Conservation (phyloP, 2,113 vertebrate genomes). For the Gnathonemus longibarbis region DNA sequence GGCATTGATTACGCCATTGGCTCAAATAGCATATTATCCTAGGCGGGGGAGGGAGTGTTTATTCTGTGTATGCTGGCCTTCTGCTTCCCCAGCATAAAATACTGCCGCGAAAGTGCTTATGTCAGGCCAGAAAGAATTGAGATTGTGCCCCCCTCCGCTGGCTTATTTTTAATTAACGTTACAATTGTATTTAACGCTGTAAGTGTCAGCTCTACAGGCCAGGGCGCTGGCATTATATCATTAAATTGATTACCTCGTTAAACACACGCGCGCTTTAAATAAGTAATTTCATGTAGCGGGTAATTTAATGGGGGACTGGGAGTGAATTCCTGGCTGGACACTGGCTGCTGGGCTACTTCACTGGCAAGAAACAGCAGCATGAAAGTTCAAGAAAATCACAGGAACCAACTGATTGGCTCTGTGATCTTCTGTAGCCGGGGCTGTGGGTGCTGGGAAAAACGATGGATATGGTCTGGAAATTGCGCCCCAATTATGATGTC, state of each 20-base stretch:
- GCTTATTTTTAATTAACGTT: constrained; percentile 4
- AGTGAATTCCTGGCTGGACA: neutral
- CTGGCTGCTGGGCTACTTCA: neutral
- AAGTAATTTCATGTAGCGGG: constrained; percentile 12
- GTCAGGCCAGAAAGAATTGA: constrained; percentile 12
- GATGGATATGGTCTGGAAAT: neutral
- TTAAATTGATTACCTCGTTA: constrained; percentile 12
- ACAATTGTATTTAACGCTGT: constrained; percentile 16
- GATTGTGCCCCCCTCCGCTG: neutral
- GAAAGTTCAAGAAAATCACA: neutral
- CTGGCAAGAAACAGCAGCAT: neutral
- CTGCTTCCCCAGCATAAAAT: constrained; percentile 15
- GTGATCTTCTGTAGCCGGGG: neutral
- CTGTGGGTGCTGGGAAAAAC: neutral
- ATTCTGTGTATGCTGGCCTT: neutral
- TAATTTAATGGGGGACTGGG: neutral
- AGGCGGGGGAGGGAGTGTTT: neutral
- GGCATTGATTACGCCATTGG: neutral
- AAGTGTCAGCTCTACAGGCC: constrained; percentile 10
- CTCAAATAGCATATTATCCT: neutral
- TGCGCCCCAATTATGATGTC: neutral
- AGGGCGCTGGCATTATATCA: neutral
- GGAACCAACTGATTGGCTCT: neutral
- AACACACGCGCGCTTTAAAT: constrained; percentile 5
- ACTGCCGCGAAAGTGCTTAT: neutral